phyloP scores from a whole-genome alignment of 2,888 invertebrate species.

The Tachina lurida region DNA sequence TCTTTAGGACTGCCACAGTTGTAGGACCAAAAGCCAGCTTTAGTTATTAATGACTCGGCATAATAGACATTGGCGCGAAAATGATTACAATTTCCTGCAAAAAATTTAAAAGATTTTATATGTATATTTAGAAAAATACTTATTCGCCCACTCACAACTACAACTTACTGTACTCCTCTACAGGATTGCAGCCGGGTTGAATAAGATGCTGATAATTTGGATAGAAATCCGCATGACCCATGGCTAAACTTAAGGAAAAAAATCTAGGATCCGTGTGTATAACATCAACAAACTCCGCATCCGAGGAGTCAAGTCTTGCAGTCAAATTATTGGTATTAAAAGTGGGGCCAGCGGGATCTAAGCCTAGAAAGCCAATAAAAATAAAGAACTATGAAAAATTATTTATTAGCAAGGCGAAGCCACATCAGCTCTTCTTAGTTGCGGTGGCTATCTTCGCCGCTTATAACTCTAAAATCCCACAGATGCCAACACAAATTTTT shows the following conservation, averaged over 20 bases:
- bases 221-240: constrained; percentile 85
- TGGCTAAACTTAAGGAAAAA: constrained; percentile 84
- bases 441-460: neutral
- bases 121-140: neutral
- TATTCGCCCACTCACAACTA: neutral
- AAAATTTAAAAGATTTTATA: constrained; percentile 40
- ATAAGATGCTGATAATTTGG: constrained; percentile 84
- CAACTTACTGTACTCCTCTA: constrained; percentile 73
- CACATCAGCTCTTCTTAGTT: neutral
- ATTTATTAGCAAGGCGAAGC: neutral
- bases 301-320: constrained; percentile 84
- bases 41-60: constrained; percentile 84
- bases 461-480: too few species aligned
- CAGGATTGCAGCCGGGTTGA: constrained; percentile 85
- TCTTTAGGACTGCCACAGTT: constrained; percentile 84
- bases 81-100: constrained; percentile 84
- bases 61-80: constrained; percentile 85
- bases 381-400: neutral
- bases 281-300: constrained; percentile 86
- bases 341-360: constrained; percentile 87
- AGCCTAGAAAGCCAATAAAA: constrained; percentile 80
- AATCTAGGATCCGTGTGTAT: constrained; percentile 86
- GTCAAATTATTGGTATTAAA: constrained; percentile 83
- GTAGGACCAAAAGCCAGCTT: constrained; percentile 85
- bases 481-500: too few species aligned